Evolutionary conservation across 2,113 vertebrate genomes (phyloP).

Genomic region (Podarcis muralis): DNA sequence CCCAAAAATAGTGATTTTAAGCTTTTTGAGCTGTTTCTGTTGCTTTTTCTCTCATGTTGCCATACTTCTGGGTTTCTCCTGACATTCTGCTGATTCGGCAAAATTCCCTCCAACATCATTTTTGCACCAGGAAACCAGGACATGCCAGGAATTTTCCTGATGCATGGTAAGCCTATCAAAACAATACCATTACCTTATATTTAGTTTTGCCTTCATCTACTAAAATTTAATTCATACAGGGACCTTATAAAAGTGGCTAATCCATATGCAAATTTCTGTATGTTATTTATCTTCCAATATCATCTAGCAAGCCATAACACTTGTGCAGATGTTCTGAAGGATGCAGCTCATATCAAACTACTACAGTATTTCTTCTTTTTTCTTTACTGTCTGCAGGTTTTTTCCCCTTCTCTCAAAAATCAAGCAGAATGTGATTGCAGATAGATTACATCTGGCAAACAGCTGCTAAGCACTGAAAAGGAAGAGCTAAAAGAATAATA

Average conservation of each 20-base stretch:
- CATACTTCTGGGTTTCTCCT: no score
- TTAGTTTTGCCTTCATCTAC: not conserved
- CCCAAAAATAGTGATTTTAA: no score
- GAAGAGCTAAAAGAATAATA: not conserved
- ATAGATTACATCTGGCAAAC: not conserved
- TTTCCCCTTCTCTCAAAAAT: not conserved
- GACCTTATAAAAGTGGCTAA: not conserved
- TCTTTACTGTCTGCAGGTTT: not conserved
- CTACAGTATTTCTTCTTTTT: no score
- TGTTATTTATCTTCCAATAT: not conserved
- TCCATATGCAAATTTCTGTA: not conserved
- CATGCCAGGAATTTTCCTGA: no score
- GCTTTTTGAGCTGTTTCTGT: no score
- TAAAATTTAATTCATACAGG: not conserved
- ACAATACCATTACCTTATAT: not conserved
- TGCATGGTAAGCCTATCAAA: no score
- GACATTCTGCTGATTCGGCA: no score
- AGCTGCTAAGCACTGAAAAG: constrained; percentile 17
- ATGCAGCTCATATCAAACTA: not conserved
- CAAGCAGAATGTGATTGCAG: constrained; percentile 8
- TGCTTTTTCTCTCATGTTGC: no score
- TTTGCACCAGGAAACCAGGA: no score
- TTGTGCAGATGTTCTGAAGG: constrained; percentile 9
- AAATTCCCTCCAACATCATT: no score
- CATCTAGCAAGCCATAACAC: not conserved